Evolutionary conservation across 2,113 vertebrate species (phyloP).

Genomic region (Ahaetulla prasina): DNA sequence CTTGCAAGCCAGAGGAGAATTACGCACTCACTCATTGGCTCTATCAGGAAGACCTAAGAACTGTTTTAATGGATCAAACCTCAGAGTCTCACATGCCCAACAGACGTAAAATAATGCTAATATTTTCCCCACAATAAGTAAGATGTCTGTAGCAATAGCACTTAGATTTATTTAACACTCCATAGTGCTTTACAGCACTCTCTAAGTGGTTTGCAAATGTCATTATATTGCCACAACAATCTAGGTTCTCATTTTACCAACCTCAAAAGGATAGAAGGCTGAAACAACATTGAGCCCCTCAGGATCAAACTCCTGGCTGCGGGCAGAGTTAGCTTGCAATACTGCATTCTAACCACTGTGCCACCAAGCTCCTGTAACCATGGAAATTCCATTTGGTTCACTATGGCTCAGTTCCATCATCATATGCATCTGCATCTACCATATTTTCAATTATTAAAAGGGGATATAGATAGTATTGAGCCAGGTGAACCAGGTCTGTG

Average conservation of each 20-base stretch:
- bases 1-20: not conserved
- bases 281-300: not conserved
- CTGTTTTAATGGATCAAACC: not conserved
- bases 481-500: not conserved
- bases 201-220: not conserved
- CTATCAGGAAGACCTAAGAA: not conserved
- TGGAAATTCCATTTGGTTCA: not conserved
- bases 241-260: not conserved
- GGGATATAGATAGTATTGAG: not conserved
- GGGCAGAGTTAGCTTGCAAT: not conserved
- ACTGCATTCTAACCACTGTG: not conserved
- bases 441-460: not conserved
- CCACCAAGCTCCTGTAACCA: not conserved
- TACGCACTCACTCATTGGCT: not conserved
- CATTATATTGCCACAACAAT: not conserved
- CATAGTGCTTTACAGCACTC: not conserved
- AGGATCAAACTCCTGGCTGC: not conserved
- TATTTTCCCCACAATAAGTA: not conserved
- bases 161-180: not conserved
- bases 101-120: not conserved
- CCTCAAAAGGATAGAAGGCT: not conserved
- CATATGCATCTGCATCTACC: not conserved
- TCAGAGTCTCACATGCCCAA: not conserved
- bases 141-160: not conserved
- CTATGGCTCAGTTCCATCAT: not conserved